Base-by-base conservation (phyloP, 2,888 invertebrate genomes). In the Andrena bicolor region DNA sequence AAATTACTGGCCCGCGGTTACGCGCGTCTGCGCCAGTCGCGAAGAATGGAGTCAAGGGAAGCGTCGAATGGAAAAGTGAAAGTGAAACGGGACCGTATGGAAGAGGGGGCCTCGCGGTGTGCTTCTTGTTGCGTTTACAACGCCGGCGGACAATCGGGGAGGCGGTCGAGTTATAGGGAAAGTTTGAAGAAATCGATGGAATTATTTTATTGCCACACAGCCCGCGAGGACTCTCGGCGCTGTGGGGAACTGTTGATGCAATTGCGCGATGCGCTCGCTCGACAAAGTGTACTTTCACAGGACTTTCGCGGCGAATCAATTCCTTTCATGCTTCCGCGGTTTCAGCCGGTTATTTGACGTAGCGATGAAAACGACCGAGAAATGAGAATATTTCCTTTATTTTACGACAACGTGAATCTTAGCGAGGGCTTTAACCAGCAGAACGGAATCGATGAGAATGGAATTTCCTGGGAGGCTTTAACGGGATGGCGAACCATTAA, bases 1-100 rank as follows among this genome's bases (percentile, higher is more conserved):
- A 86, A 89, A 89, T 89, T 89, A 88, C 84, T 80, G 79, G 80
- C 63, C 83, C 77, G 74, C 61, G 71, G 79, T 86, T 86, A 88
- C 81, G 85, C 76, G 85, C 76, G 72, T 81, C 77, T 58, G 53
- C 70, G 56, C 58, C 71, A 73, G 53, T 78, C 53, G 76, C 61
- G 71, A 58, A 70, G 86, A 86, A 26, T 71, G 61, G 79, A 28
- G 28, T 49, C 51, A 30, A 61, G 35, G 74, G 69, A 85, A 76
- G 53, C 65, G 70, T 68, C 65, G 71, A 66, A 30, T 8, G 49
- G 71, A 63, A 28, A 16, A 65, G 64, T 8, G 72, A 82, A 77
- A 85, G 82, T 70, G 73, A 84, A 80, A 49, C 71, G 61, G 35
- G 77, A 64, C 63, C 41, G 73, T 56, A 26, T 8, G 3, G 28